phyloP scores from a whole-genome alignment of 2,797 vertebrate species.

The Phyllotis vaccarum region DNA sequence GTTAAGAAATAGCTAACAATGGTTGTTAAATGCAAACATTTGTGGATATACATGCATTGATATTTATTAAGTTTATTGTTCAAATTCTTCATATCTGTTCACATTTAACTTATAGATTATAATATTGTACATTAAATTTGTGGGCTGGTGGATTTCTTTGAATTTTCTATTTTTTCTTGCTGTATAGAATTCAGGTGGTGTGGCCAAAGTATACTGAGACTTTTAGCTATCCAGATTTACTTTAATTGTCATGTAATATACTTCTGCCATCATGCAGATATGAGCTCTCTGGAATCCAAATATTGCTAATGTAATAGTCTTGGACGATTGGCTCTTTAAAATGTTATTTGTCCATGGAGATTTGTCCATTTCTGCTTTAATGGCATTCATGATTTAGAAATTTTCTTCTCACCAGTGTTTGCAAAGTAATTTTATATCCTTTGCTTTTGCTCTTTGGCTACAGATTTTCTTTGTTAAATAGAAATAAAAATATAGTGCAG shows the following conservation, averaged over 20 bases:
- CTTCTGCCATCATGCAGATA: neutral
- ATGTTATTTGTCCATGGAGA: neutral
- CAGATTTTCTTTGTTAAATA: neutral
- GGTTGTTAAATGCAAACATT: neutral
- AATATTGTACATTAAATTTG: neutral
- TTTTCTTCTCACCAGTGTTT: neutral
- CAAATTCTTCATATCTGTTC: neutral
- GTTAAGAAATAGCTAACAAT: neutral
- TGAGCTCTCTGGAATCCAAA: neutral
- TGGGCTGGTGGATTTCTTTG: neutral
- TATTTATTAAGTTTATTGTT: neutral
- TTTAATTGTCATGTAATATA: neutral
- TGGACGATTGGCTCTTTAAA: neutral
- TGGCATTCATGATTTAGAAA: neutral
- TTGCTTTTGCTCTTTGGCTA: neutral
- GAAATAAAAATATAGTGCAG: neutral
- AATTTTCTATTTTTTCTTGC: neutral
- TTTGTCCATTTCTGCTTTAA: neutral
- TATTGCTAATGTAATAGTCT: neutral
- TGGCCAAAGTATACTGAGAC: neutral
- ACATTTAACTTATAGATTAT: neutral
- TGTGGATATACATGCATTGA: neutral
- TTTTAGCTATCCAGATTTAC: neutral
- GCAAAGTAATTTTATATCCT: neutral
- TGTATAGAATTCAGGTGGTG: slow-evolving; percentile 6